A percentile compares a stretch with the other conserved stretches of the same genome.
Evolutionary conservation across 1,140 invertebrate genomes (phyloP).

Genomic region (Aphidius gifuensis): DNA sequence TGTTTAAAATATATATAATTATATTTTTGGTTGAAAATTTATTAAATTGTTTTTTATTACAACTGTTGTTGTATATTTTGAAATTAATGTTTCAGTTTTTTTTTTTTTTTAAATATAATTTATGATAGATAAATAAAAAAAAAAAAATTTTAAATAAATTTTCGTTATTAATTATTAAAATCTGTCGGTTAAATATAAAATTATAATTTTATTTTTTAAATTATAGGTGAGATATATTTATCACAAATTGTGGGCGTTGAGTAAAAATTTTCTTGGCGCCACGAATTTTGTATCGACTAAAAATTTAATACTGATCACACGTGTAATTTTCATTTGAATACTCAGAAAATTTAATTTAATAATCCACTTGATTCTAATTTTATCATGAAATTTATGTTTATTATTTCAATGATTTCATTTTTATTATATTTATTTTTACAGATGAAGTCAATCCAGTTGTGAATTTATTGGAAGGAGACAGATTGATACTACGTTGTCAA

Average conservation of each 20-base stretch:
- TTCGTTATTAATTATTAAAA: too few species aligned
- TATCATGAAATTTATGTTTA: background rate
- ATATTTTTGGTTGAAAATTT: too few species aligned
- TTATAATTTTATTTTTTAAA: too few species aligned
- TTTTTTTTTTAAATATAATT: too few species aligned
- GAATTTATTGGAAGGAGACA: slow-evolving; percentile 37
- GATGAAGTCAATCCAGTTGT: slow-evolving; percentile 30
- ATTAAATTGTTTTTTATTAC: too few species aligned
- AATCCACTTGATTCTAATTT: background rate
- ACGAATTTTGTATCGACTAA: background rate
- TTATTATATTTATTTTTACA: slow-evolving; percentile 22
- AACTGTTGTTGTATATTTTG: too few species aligned
- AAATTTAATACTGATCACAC: slow-evolving; percentile 7
- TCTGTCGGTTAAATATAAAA: too few species aligned
- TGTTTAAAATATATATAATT: too few species aligned
- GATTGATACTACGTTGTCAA: slow-evolving; percentile 41
- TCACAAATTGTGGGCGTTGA: slow-evolving; percentile 17
- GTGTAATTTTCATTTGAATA: slow-evolving; percentile 1
- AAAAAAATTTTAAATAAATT: too few species aligned
- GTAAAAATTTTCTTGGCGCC: slow-evolving; percentile 20
- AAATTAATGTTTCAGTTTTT: too few species aligned
- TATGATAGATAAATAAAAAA: too few species aligned
- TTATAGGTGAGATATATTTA: slow-evolving; percentile 11
- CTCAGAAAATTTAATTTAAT: background rate
- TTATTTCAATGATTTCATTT: background rate